Base-by-base conservation (phyloP, 2,888 invertebrate genomes). In the Bimastos eiseni region DNA sequence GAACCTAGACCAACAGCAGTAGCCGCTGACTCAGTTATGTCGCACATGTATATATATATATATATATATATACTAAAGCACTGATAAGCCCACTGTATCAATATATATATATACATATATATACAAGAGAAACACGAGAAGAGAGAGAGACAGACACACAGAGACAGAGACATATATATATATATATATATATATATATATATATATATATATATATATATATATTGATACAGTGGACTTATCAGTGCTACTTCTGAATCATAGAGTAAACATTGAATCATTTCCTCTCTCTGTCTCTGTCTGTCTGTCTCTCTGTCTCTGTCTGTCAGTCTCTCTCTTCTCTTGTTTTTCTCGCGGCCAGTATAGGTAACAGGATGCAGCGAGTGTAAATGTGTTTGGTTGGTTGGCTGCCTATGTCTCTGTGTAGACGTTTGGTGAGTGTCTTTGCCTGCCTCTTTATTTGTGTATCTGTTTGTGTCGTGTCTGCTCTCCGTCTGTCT, bases 171-270 rank as follows among this genome's bases (percentile, higher is more conserved):
- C 41, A 89, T 89, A 44, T n/a, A 89, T 36, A 44, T n/a, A 89
- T 38, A 89, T n/a, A 89, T 21, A 89, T 30, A 89, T 89, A 89
- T 30, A 89, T 86, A 33, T 15, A 86, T 86, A 86, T 21, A 83
- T 83, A 36, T 21, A 84, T 84, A 84, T 84, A 84, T 84, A 86
- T 30, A 33, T 86, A 86, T 30, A 86, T 33, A 86, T 30, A 86
- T 86, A 33, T 30, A 86, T 86, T 33, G 24, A 86, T 33, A 86
- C 86, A 86, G n/a, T n/a, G n/a, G n/a, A n/a, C 70, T 70, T 70
- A 70, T 70, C 70, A n/a, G 70, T 70, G 30, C 30, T 13, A 30
- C 8, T n/a, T 70, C 30, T 70, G 70, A 70, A 70, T 70, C 70
- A n/a, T 30, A 0, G 8, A n/a, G 70, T 70, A 30, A 70, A 70